Percentiles rank a stretch among this genome's conserved stretches.
phyloP scores from a whole-genome alignment of 2,797 vertebrate species.

The Micromesistius poutassou region DNA sequence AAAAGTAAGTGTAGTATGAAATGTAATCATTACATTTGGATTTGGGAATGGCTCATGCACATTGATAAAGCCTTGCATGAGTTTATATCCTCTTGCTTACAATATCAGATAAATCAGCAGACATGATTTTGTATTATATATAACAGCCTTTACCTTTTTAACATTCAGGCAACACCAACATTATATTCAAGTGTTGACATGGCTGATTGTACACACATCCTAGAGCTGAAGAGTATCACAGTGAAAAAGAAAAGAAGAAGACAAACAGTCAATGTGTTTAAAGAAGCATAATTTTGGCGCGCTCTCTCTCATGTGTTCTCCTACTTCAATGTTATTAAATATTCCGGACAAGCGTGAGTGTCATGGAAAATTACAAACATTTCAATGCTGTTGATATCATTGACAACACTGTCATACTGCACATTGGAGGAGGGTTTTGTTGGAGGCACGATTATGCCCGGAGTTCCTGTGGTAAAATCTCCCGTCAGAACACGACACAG shows the following conservation, averaged over 20 bases:
- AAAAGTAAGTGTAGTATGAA: neutral
- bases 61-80: neutral
- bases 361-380: slow-evolving; percentile 87
- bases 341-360: slow-evolving; percentile 84
- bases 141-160: neutral
- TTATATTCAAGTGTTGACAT: neutral
- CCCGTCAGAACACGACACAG: slow-evolving; percentile 84
- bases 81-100: neutral
- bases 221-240: no score
- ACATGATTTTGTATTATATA: neutral
- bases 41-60: neutral
- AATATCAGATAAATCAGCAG: neutral
- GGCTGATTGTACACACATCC: neutral
- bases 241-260: no score
- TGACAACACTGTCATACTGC: slow-evolving; percentile 78
- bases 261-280: no score
- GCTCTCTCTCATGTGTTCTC: neutral
- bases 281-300: neutral
- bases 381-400: neutral
- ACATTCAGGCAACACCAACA: neutral
- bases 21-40: no score
- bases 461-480: slow-evolving; percentile 51
- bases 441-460: slow-evolving; percentile 67
- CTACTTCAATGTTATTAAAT: slow-evolving; percentile 83
- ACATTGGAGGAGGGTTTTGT: slow-evolving; percentile 50